phyloP scores from a whole-genome alignment of 2,888 invertebrate genomes.

The Polydrusus pterygomalis region DNA sequence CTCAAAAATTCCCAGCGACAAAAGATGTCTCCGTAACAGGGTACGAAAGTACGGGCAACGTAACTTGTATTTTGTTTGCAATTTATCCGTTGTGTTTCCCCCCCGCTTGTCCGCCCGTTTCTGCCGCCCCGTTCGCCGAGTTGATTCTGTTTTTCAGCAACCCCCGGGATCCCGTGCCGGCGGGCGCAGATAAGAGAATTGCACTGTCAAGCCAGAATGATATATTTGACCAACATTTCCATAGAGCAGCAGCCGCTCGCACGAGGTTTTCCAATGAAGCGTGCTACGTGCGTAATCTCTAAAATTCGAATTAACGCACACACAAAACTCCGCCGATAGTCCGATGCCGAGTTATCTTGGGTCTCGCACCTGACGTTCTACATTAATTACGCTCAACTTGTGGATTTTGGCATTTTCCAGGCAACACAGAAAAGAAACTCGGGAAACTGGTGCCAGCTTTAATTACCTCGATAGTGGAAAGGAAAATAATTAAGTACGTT shows the following conservation, averaged over 20 bases:
- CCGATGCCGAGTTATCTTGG: conserved; percentile 36
- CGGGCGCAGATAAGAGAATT: conserved; percentile 88
- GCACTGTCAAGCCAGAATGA: conserved; percentile 92
- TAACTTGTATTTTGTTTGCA: conserved; percentile 70
- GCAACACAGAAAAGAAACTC: not conserved
- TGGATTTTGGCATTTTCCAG: conserved; percentile 9
- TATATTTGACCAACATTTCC: conserved; percentile 94
- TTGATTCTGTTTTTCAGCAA: conserved; percentile 73
- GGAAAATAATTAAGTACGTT: not conserved
- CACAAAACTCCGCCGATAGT: conserved; percentile 40
- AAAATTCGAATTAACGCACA: conserved; percentile 76
- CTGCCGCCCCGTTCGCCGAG: conserved; percentile 70
- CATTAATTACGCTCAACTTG: conserved; percentile 33
- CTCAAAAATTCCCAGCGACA: conserved; percentile 28
- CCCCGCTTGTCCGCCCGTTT: conserved; percentile 27
- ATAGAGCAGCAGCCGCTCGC: conserved; percentile 73
- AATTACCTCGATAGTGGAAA: not conserved
- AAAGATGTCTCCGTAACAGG: conserved; percentile 31
- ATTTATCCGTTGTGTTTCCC: conserved; percentile 41
- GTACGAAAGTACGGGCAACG: conserved; percentile 44
- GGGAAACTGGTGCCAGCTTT: not conserved
- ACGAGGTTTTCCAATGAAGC: conserved; percentile 73
- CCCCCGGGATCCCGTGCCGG: conserved; percentile 74
- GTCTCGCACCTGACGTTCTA: conserved; percentile 59
- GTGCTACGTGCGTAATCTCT: conserved; percentile 75